A percentile compares a stretch with the other conserved stretches of the same genome.
Conservation (phyloP, 30 jellyfish, hydroid and myxozoan genomes). For the Thelohanellus kitauei region DNA sequence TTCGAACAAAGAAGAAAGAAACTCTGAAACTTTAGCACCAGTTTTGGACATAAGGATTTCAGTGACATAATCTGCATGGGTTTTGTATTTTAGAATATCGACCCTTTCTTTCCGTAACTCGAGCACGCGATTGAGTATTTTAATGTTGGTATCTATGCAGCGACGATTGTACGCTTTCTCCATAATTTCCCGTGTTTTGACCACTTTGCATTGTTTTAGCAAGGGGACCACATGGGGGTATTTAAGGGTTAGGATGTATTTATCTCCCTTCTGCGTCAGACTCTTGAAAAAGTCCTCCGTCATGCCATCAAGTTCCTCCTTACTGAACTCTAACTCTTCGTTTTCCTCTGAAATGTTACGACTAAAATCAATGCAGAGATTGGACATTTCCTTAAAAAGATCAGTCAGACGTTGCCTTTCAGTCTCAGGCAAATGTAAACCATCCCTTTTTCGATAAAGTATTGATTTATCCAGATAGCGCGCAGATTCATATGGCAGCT, state of each 20-base stretch:
- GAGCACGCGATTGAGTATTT: conserved; percentile 33
- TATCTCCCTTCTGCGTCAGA: conserved; percentile 14
- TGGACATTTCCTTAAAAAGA: conserved; percentile 39
- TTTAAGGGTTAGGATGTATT: conserved; percentile 21
- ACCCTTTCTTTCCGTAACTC: conserved; percentile 22
- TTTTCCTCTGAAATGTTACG: conserved; percentile 36
- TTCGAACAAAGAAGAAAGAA: conserved; percentile 18
- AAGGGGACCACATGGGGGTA: conserved; percentile 53
- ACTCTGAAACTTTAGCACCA: conserved; percentile 26
- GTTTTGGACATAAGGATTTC: conserved; percentile 47
- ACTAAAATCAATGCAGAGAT: conserved; percentile 37
- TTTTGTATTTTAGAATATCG: conserved; percentile 23
- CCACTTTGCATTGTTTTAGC: conserved; percentile 26
- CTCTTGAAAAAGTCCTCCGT: conserved; percentile 27
- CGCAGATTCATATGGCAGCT: conserved; percentile 16
- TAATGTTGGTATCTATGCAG: conserved; percentile 35
- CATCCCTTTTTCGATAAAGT: conserved; percentile 39
- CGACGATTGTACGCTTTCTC: conserved; percentile 23
- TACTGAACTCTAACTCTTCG: conserved; percentile 23
- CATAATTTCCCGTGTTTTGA: conserved; percentile 22
- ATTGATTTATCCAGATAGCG: conserved; percentile 28
- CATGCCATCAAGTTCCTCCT: conserved; percentile 23
- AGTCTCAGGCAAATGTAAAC: conserved; percentile 27
- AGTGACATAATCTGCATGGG: conserved; percentile 43
- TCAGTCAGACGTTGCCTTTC: conserved; percentile 18